Conservation (phyloP, 2,888 invertebrate genomes). For the Cabera pusaria region DNA sequence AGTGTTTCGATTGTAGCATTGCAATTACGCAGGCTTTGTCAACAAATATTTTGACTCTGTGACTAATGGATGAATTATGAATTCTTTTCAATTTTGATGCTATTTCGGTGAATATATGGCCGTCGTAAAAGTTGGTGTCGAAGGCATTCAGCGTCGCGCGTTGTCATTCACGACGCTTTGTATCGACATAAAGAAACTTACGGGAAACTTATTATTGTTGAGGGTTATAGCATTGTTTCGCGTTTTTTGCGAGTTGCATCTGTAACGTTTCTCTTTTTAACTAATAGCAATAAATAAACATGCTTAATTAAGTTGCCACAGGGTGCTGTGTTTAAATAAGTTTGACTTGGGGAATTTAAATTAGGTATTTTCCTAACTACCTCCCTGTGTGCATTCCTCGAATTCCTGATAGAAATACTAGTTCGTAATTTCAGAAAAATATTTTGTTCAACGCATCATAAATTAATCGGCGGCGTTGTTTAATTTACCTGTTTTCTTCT, state of each 20-base stretch:
- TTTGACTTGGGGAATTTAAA: conserved; percentile 10
- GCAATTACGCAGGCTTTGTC: conserved; percentile 76
- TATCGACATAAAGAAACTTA: conserved; percentile 59
- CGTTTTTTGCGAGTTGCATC: conserved; percentile 43
- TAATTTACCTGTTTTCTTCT: conserved; percentile 38
- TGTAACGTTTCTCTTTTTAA: conserved; percentile 33
- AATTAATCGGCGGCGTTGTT: conserved; percentile 34
- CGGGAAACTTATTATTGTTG: conserved; percentile 63
- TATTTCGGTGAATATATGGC: conserved; percentile 74
- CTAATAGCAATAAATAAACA: conserved; percentile 13
- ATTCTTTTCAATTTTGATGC: conserved; percentile 76
- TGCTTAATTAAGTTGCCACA: conserved; percentile 20
- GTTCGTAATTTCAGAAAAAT: conserved; percentile 18
- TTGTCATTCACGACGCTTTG: conserved; percentile 71
- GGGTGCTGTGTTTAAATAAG: neutral
- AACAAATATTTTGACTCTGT: conserved; percentile 78
- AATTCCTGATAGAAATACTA: conserved; percentile 7
- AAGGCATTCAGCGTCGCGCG: conserved; percentile 67
- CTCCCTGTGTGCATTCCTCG: conserved; percentile 15
- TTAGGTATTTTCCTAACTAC: conserved; percentile 31
- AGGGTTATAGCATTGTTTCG: conserved; percentile 43
- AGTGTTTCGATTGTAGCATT: conserved; percentile 78
- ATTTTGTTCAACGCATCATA: conserved; percentile 25
- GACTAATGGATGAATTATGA: conserved; percentile 82
- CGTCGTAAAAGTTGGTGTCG: conserved; percentile 73